A percentile compares a stretch with the other conserved stretches of the same genome.
Evolutionary conservation across 37 sponge, comb jelly and placozoan species (phyloP).

Genomic region (Corticium candelabrum): DNA sequence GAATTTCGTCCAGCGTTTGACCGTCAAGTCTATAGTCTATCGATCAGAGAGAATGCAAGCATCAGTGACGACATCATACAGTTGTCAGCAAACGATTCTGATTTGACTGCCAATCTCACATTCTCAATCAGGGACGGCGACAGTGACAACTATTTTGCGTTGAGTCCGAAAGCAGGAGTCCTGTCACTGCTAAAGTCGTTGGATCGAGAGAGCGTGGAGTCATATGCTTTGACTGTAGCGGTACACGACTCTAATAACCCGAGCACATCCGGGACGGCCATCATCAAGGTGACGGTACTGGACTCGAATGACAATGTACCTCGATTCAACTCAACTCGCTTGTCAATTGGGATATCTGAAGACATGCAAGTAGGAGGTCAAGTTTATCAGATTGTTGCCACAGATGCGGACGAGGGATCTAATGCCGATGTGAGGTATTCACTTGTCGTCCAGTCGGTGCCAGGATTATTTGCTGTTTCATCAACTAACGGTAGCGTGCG

Average conservation of each 20-base stretch:
- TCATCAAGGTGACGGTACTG: constrained; percentile 28
- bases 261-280: constrained; percentile 3
- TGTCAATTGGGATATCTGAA: constrained; percentile 10
- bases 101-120: constrained; percentile 17
- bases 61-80: constrained; percentile 23
- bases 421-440: constrained; percentile 23
- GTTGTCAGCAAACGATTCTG: constrained; percentile 51
- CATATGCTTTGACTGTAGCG: constrained; percentile 27
- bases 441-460: neutral
- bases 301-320: constrained; percentile 75
- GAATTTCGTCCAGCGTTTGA: constrained; percentile 45
- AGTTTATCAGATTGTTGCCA: constrained; percentile 28
- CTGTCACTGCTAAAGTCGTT: constrained; percentile 26
- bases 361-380: constrained; percentile 2
- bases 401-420: constrained; percentile 40
- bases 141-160: constrained; percentile 22
- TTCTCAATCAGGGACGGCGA: constrained; percentile 17
- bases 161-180: constrained; percentile 37
- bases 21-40: constrained; percentile 27
- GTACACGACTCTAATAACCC: constrained; percentile 51
- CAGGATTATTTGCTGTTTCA: neutral
- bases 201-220: constrained; percentile 33
- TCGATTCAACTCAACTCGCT: constrained; percentile 35
- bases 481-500: neutral
- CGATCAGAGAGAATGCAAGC: constrained; percentile 36